Conservation (phyloP, 1,140 invertebrate genomes). For the Brachionus plicatilis region DNA sequence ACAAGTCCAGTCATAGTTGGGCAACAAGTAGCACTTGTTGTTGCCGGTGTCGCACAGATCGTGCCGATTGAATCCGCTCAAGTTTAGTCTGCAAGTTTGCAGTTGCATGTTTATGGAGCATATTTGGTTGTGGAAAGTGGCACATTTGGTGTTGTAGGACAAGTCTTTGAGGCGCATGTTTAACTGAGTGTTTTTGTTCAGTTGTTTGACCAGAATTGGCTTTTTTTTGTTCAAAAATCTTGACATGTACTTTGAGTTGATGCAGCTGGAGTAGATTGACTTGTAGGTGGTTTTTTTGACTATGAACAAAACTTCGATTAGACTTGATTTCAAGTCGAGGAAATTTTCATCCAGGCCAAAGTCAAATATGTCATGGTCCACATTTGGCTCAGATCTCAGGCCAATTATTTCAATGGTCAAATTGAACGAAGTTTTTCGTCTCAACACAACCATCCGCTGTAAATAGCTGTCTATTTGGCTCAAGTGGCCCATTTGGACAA, state of each 20-base stretch:
- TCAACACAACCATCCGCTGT: background rate
- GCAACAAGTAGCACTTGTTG: background rate
- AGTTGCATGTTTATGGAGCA: background rate
- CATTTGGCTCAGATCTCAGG: background rate
- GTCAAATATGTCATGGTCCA: background rate
- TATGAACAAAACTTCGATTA: constrained; percentile 16
- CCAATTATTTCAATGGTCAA: background rate
- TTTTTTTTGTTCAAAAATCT: constrained; percentile 22
- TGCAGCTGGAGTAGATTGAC: background rate
- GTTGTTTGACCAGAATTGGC: background rate
- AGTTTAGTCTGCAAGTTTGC: background rate
- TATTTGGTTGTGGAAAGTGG: background rate
- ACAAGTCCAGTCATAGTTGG: background rate
- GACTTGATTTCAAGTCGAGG: background rate
- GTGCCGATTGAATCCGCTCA: background rate
- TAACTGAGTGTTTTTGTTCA: background rate
- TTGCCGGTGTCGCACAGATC: background rate
- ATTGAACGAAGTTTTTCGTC: background rate
- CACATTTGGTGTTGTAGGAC: background rate
- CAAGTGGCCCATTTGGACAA: background rate
- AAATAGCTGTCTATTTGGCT: background rate
- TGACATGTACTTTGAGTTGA: constrained; percentile 5
- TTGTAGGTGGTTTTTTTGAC: background rate
- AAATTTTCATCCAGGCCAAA: background rate
- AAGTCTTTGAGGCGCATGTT: background rate